Base-by-base conservation (phyloP, 2,797 vertebrate genomes). In the Rhinoraja longicauda region DNA sequence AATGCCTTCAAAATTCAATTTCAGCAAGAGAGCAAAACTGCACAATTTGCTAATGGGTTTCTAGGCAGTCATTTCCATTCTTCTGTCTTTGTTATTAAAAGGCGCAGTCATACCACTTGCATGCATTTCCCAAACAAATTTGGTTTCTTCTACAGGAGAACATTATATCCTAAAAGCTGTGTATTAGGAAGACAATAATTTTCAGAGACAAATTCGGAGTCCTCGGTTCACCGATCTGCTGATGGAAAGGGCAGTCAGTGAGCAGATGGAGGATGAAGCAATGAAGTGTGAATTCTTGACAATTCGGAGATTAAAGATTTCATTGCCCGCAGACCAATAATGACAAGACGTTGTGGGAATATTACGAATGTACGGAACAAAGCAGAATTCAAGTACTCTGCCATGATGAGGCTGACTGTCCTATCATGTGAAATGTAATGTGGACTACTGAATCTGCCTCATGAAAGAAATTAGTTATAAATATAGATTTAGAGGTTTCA, bases 261-360 rank as follows among this genome's bases (percentile, higher is more conserved):
- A 57, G 19, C 39, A 75, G 36, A 75, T 57, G 45, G 29, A 29
- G 39, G 36, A 75, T 53, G 15, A 75, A 7, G 39, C 70, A 53
- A 73, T 53, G 39, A 57, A 72, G 29, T 92, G n/a, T 15, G 70
- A 92, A 29, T 53, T 53, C 29, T 92, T 75, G 39, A 92, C 90
- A 75, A 92, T 92, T 73, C 17, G 26, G 21, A 92, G 90, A 92
- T 29, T 75, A 92, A 92, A 73, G 70, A 75, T 75, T 29, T 75
- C 45, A 75, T 75, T 53, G 90, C 70, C 70, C 75, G 21, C 10
- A 21, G 12, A 73, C 70, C 90, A 53, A 57, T 75, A 67, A 88
- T 88, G 84, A 67, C 6, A 88, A 67, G 84, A 36, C n/a, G 67
- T 36, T 0, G n/a, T 9, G n/a, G 62, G n/a, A 67, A 17, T 75